Percentiles rank a stretch among this genome's conserved stretches.
Conservation (phyloP, 2,888 invertebrate genomes). For the Parnassius mnemosyne region DNA sequence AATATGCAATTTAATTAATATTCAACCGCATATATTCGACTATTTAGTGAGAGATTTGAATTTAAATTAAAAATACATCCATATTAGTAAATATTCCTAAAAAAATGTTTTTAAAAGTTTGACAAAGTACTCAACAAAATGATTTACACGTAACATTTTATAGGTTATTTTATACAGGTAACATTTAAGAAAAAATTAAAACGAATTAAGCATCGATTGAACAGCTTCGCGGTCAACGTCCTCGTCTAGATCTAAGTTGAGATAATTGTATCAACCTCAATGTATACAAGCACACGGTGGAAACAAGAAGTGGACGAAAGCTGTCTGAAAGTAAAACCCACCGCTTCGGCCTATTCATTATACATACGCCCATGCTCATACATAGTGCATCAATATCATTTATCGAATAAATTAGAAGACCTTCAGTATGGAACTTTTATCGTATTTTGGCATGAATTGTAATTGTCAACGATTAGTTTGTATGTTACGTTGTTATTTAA, state of each 20-base stretch:
- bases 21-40: too few relatives aligned
- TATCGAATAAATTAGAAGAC: neutral
- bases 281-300: slow-evolving; percentile 55
- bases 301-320: slow-evolving; percentile 44
- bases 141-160: too few relatives aligned
- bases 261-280: slow-evolving; percentile 75
- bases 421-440: neutral
- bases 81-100: too few relatives aligned
- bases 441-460: too few relatives aligned
- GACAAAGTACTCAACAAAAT: too few relatives aligned
- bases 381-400: slow-evolving; percentile 22
- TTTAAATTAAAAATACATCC: too few relatives aligned
- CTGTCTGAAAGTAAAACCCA: slow-evolving; percentile 29
- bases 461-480: too few relatives aligned
- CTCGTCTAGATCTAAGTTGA: slow-evolving; percentile 69
- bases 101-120: too few relatives aligned
- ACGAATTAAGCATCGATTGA: slow-evolving; percentile 43
- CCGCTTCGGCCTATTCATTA: slow-evolving; percentile 21
- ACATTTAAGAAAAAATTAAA: slow-evolving; percentile 35
- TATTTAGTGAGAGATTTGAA: too few relatives aligned
- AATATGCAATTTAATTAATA: too few relatives aligned
- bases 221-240: slow-evolving; percentile 61
- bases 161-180: too few relatives aligned
- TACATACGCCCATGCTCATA: slow-evolving; percentile 9
- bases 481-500: too few relatives aligned